Evolutionary conservation across 2,797 vertebrate genomes (phyloP).

Genomic region (Melanotaenia nigrans): DNA sequence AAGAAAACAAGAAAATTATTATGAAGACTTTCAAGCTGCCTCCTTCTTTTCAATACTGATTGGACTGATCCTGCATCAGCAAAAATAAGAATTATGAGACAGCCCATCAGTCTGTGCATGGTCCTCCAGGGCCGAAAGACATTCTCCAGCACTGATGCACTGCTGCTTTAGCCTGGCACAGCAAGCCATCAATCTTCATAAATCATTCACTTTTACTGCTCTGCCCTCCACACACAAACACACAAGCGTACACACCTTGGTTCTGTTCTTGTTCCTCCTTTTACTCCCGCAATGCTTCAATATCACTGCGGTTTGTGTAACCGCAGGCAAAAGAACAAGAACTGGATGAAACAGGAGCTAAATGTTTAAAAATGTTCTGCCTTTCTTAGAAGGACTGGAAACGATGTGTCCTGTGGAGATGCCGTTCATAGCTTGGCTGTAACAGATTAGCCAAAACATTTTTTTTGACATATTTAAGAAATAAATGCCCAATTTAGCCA

Average conservation of each 20-base stretch:
- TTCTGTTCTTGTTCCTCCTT: slow-evolving; percentile 3
- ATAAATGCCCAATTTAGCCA: background rate
- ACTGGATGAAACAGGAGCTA: slow-evolving; percentile 18
- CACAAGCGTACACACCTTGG: slow-evolving; percentile 25
- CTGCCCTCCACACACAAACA: slow-evolving; percentile 39
- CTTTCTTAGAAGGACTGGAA: slow-evolving; percentile 3
- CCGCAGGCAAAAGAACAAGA: slow-evolving; percentile 5
- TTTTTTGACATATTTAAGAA: background rate
- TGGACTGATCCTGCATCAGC: slow-evolving; percentile 33
- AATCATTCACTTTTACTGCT: slow-evolving; percentile 69
- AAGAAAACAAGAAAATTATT: background rate
- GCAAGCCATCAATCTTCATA: slow-evolving; percentile 70
- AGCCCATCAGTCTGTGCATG: slow-evolving; percentile 4
- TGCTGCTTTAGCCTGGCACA: slow-evolving; percentile 42
- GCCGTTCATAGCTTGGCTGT: background rate
- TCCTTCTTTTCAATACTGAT: slow-evolving; percentile 1
- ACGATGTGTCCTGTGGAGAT: background rate
- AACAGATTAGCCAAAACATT: background rate
- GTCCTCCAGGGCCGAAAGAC: slow-evolving; percentile 53
- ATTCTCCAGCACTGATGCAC: slow-evolving; percentile 46
- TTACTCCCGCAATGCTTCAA: slow-evolving; percentile 34
- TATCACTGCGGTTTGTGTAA: slow-evolving; percentile 46
- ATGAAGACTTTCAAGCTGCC: background rate
- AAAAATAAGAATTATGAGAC: slow-evolving; percentile 28
- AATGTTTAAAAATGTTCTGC: slow-evolving; percentile 25